phyloP scores from a whole-genome alignment of 2,888 invertebrate genomes.

The Tetrapedia diversipes region DNA sequence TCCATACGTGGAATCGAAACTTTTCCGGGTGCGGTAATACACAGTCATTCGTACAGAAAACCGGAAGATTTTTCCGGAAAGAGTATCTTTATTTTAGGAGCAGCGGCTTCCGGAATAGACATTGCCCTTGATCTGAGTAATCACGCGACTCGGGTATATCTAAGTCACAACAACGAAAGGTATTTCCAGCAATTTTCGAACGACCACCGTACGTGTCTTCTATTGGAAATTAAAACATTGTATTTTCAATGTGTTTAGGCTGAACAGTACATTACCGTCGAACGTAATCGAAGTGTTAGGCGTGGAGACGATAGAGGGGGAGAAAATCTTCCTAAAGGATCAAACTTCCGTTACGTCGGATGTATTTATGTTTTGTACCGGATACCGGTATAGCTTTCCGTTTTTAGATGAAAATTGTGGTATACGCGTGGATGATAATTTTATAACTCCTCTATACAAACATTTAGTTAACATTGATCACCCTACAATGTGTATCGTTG shows the following conservation, averaged over 20 bases:
- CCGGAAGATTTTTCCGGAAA: slow-evolving; percentile 85
- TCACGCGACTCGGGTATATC: slow-evolving; percentile 83
- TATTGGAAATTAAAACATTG: background rate
- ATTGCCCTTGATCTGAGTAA: slow-evolving; percentile 87
- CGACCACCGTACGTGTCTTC: too few species aligned
- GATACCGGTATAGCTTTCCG: slow-evolving; percentile 89
- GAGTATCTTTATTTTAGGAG: slow-evolving; percentile 88
- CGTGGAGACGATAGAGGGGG: slow-evolving; percentile 83
- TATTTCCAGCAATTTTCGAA: slow-evolving; percentile 31
- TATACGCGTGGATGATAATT: slow-evolving; percentile 86
- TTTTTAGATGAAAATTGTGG: slow-evolving; percentile 87
- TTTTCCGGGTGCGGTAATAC: slow-evolving; percentile 86
- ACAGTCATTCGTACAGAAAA: slow-evolving; percentile 90
- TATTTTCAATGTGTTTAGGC: slow-evolving; percentile 62
- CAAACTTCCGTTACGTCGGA: slow-evolving; percentile 86
- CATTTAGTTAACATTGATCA: slow-evolving; percentile 90
- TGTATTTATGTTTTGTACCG: slow-evolving; percentile 89
- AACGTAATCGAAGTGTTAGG: slow-evolving; percentile 85
- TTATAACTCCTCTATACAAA: slow-evolving; percentile 89
- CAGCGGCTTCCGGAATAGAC: slow-evolving; percentile 90
- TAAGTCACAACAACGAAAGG: slow-evolving; percentile 85
- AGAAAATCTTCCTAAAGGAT: slow-evolving; percentile 86
- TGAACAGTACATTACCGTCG: slow-evolving; percentile 83
- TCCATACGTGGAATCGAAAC: slow-evolving; percentile 82
- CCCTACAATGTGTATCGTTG: slow-evolving; percentile 91